Conservation (phyloP, 92 coral and sea anemone species). For the Palythoa caribaeorum region DNA sequence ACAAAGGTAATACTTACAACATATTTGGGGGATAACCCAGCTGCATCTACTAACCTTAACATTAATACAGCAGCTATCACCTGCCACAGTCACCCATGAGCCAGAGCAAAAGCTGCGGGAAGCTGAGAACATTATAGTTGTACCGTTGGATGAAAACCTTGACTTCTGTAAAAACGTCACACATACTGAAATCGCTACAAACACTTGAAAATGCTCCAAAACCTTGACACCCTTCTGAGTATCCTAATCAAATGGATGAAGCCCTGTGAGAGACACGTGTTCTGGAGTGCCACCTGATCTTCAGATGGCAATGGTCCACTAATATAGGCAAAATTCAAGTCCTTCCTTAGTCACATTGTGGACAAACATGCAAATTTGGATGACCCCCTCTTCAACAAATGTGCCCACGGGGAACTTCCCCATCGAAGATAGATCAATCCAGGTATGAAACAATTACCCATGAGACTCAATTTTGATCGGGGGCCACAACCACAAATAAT, state of each 20-base stretch:
- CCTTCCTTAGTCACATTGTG: too few species aligned
- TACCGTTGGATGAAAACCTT: slow-evolving; percentile 48
- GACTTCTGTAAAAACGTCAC: slow-evolving; percentile 31
- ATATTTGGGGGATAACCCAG: slow-evolving; percentile 22
- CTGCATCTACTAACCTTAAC: slow-evolving; percentile 27
- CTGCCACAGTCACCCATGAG: slow-evolving; percentile 13
- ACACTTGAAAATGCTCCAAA: slow-evolving; percentile 11
- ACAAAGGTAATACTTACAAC: not conserved
- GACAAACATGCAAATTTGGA: too few species aligned
- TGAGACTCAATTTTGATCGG: too few species aligned
- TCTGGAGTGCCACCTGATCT: too few species aligned
- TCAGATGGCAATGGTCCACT: too few species aligned
- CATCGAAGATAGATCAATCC: too few species aligned
- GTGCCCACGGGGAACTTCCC: too few species aligned
- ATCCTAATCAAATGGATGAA: slow-evolving; percentile 18
- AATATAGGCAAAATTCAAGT: too few species aligned
- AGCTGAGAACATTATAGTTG: not conserved
- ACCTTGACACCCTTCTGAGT: slow-evolving; percentile 15
- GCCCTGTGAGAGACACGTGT: too few species aligned
- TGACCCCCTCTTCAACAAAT: too few species aligned
- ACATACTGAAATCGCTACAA: not conserved
- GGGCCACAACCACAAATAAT: too few species aligned
- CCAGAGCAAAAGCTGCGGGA: slow-evolving; percentile 19
- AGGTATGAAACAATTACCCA: too few species aligned
- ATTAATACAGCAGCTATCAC: not conserved